Evolutionary conservation across 1,140 invertebrate species (phyloP), one percentile per base, ranked within the genome.

Genomic region (Euwallacea fornicatus): DNA sequence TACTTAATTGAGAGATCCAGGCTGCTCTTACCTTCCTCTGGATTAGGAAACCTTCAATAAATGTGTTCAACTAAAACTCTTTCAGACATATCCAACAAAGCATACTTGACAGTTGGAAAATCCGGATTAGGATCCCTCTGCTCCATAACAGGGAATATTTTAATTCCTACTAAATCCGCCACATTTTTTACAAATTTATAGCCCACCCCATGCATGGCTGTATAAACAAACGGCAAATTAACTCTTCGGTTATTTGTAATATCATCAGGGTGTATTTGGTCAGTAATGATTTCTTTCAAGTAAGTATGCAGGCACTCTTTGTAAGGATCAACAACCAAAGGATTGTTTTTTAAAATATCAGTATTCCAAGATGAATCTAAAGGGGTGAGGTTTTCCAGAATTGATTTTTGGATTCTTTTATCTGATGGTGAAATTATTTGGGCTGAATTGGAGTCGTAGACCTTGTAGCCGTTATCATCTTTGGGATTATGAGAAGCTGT

Each of bases 401-500:
- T 99, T 53, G 84, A 82, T 16, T 88, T 83, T 75, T 97, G 89
- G 71, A 99, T 98, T 56, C 88, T 87, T 79, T 91, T 91, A 82
- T 99, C 98, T 76, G 94, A 90, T 0, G 98, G 98, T 0, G 91
- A 83, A 63, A 97, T 92, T 56, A 99, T 98, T 88, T 98, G 97
- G n/a, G 93, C 90, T 1, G 96, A 95, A 83, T 98, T 98, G 16
- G 84, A 83, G 91, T 96, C 97, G 81, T 98, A 99, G 6, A 98
- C 95, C 86, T 99, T 99, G 80, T 99, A 99, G 6, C 98, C 98
- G 83, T 99, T 99, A 80, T 99, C 97, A 61, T 98, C 90, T 83
- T 98, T 98, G 0, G 97, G 98, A 85, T 99, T 99, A 77, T 99
- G 98, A 0, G 97, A 99, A 0, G 98, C 98, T 11, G 98, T 99